A percentile compares a stretch with the other conserved stretches of the same genome.
Conservation (phyloP, 2,113 vertebrate species). For the Ia io region DNA sequence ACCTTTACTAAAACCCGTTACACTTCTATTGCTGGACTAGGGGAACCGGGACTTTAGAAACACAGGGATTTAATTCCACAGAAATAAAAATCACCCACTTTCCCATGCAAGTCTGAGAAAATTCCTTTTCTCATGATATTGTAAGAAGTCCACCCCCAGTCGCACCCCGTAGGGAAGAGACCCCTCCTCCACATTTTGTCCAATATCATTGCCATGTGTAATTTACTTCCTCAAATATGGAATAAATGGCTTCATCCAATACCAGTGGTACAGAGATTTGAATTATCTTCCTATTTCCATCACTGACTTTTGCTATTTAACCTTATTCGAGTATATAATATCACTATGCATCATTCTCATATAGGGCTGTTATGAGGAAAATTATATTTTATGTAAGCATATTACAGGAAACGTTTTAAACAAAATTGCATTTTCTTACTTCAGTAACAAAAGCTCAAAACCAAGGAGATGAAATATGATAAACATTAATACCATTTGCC, state of each 20-base stretch:
- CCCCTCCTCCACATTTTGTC: neutral
- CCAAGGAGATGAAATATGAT: neutral
- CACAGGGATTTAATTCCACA: neutral
- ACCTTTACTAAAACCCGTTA: too few relatives aligned
- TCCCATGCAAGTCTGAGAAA: neutral
- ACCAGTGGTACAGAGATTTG: neutral
- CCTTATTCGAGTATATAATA: neutral
- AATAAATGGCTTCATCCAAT: neutral
- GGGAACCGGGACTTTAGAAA: too few relatives aligned
- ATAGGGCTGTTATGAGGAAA: neutral
- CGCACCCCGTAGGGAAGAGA: neutral
- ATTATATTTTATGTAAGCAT: neutral
- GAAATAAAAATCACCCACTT: neutral
- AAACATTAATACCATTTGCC: neutral
- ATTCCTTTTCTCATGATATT: neutral
- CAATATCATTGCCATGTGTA: neutral
- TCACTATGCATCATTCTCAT: neutral
- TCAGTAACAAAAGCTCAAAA: neutral
- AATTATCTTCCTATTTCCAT: constrained; percentile 8
- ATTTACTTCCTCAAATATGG: neutral
- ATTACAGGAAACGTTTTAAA: neutral
- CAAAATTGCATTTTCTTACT: constrained; percentile 5
- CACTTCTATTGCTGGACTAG: too few relatives aligned
- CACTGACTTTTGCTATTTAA: neutral
- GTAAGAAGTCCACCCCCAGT: neutral